Percentiles rank a stretch among this genome's conserved stretches.
phyloP scores from a whole-genome alignment of 2,888 invertebrate species.

The Euplagia quadripunctaria region DNA sequence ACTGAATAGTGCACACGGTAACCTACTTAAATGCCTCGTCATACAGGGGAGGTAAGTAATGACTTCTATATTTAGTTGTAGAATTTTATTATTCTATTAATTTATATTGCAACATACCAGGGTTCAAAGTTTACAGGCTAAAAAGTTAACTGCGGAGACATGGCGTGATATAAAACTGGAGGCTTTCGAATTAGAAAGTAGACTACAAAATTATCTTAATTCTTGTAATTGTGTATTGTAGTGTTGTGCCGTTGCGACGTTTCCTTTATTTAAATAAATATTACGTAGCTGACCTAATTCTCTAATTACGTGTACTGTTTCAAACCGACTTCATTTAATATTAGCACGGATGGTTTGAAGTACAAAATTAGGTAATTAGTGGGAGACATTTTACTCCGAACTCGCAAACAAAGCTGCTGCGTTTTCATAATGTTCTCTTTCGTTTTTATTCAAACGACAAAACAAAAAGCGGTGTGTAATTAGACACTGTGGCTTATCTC shows the following conservation, averaged over 20 bases:
- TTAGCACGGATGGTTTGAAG: slow-evolving; percentile 4
- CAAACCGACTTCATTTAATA: slow-evolving; percentile 1
- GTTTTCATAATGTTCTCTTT: slow-evolving; percentile 3
- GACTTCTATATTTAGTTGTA: slow-evolving; percentile 57
- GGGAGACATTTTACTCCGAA: neutral
- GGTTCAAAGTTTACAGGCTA: neutral
- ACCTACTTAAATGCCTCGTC: slow-evolving; percentile 76
- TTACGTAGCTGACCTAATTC: slow-evolving; percentile 7
- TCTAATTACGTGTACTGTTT: slow-evolving; percentile 8
- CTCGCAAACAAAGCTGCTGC: slow-evolving; percentile 1
- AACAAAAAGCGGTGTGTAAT: neutral
- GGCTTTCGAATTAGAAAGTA: neutral
- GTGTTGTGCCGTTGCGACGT: neutral
- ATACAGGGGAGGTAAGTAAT: slow-evolving; percentile 76
- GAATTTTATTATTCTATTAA: slow-evolving; percentile 11
- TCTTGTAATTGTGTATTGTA: neutral
- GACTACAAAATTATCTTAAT: neutral
- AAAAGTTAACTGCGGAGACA: neutral
- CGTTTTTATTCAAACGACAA: slow-evolving; percentile 4
- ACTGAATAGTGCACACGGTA: slow-evolving; percentile 74
- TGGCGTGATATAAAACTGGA: neutral
- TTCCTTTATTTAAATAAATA: neutral
- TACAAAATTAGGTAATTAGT: slow-evolving; percentile 14
- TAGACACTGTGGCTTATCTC: neutral
- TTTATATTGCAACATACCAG: neutral